Evolutionary conservation across 2,113 vertebrate genomes (phyloP).

Genomic region (Neodon shergylaensis): DNA sequence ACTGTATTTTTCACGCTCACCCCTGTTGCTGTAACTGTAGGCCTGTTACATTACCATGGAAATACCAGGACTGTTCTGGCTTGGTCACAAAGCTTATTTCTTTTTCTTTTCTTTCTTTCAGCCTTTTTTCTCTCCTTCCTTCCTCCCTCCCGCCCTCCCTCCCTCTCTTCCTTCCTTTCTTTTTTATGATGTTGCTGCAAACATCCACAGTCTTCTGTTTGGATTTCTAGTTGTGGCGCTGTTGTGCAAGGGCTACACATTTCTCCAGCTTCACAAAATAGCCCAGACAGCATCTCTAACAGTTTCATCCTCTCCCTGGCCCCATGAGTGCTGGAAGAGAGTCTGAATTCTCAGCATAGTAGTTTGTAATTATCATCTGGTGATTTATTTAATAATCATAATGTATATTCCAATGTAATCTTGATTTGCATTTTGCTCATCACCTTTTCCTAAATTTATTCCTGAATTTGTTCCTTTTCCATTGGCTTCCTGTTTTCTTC

Average conservation of each 20-base stretch:
- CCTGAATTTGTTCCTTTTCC: background rate
- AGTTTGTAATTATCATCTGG: background rate
- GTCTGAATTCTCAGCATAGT: background rate
- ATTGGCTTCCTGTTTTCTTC: background rate
- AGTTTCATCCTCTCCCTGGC: background rate
- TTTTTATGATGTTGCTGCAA: background rate
- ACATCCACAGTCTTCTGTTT: background rate
- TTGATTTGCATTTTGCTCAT: constrained; percentile 9
- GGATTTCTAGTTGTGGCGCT: background rate
- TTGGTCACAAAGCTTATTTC: background rate
- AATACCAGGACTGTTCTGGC: background rate
- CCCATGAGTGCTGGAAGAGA: background rate
- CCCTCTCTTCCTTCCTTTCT: no score
- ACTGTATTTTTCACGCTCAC: background rate
- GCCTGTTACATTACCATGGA: background rate
- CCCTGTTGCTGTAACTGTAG: background rate
- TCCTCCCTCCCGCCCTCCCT: background rate
- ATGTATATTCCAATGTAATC: background rate
- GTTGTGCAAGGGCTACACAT: background rate
- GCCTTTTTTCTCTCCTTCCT: background rate
- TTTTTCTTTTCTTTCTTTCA: background rate
- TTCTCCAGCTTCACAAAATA: background rate
- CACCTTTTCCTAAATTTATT: constrained; percentile 30
- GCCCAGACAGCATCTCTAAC: background rate
- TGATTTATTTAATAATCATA: background rate